Evolutionary conservation across 1,140 invertebrate genomes (phyloP), one percentile per base, ranked within the genome.

Genomic region (Bombus difficillimus): DNA sequence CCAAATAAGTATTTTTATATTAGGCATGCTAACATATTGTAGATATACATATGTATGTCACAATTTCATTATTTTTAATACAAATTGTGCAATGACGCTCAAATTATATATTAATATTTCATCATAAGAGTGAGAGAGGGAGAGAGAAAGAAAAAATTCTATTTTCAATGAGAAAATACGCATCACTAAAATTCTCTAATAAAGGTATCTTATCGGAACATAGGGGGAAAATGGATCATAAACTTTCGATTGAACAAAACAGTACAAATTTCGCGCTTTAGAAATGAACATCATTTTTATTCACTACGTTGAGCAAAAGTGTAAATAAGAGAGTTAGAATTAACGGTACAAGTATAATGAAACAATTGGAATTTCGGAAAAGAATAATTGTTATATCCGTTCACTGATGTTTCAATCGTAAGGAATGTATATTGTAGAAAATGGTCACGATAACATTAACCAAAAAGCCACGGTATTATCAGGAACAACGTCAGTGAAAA

Each of bases 31-130:
- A 84, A 47, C 39, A 25, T 75, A 47, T 43, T 22, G 8, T 53
- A 34, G 6, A 34, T 41, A 10, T 41, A 71, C 37, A 34, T 37
- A 28, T 59, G 57, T 59, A 59, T 41, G 18, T 53, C 47, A 74
- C 47, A 28, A 43, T 75, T 25, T 68, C 28, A 71, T 76, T 83
- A 86, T 76, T 83, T 76, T 71, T 83, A 59, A 32, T 28, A 66
- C 66, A 66, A 82, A 77, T 86, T 86, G 81, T 86, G 85, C 74
- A 86, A 86, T 86, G 85, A 86, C 74, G 57, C 81, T 83, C 64
- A 22, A 9, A 69, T 75, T 13, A 53, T 57, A n/a, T 68, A 43
- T 76, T 28, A 39, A 53, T 18, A 22, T 68, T 22, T n/a, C 57
- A 43, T 71, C 18, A 71, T 34, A 53, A 53, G 47, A 53, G 5